A percentile compares a stretch with the other conserved stretches of the same genome.
Evolutionary conservation across 2,888 invertebrate genomes (phyloP).

Genomic region (Polymixis flavicincta): DNA sequence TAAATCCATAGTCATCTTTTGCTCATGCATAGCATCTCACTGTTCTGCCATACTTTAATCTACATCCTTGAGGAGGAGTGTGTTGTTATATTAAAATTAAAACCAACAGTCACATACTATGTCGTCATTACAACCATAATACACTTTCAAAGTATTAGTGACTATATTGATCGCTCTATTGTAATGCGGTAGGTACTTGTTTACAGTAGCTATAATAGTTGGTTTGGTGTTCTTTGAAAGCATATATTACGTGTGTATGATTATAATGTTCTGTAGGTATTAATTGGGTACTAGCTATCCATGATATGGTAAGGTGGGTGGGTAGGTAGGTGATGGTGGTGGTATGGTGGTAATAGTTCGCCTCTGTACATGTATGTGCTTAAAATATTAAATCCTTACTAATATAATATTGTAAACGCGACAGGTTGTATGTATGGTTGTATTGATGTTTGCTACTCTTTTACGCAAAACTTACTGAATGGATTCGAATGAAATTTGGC

Average conservation of each 20-base stretch:
- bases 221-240: neutral
- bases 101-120: neutral
- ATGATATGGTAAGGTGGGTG: neutral
- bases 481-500: no score
- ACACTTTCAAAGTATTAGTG: neutral
- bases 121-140: neutral
- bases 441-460: no score
- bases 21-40: neutral
- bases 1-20: neutral
- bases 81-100: neutral
- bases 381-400: no score
- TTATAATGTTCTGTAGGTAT: neutral
- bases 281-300: neutral
- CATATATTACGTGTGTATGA: neutral
- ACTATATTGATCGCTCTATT: constrained; percentile 1
- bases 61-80: no score
- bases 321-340: no score
- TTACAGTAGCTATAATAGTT: neutral
- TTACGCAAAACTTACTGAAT: no score
- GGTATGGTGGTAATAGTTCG: no score
- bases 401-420: no score
- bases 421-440: no score
- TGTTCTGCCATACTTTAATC: neutral
- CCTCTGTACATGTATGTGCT: no score
- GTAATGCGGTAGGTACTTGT: no score